Conservation (phyloP, 2,888 invertebrate species). For the Lasioglossum morio region DNA sequence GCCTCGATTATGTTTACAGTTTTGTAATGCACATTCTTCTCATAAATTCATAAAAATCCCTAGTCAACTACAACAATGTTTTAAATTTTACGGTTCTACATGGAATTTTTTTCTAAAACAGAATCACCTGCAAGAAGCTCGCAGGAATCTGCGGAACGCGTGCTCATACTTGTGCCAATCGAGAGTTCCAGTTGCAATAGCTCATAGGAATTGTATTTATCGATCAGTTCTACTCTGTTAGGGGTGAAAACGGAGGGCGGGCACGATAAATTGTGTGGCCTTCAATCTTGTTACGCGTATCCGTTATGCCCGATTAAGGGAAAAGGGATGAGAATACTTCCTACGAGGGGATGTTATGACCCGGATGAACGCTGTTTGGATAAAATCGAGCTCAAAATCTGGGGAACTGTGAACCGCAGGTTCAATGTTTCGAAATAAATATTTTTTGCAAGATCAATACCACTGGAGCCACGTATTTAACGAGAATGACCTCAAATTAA, state of each 20-base stretch:
- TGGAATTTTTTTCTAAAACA: background rate
- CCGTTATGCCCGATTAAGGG: conserved; percentile 18
- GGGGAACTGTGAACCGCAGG: background rate
- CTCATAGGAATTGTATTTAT: conserved; percentile 23
- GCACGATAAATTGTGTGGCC: conserved; percentile 8
- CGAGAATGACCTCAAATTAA: background rate
- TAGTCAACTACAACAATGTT: background rate
- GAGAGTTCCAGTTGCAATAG: conserved; percentile 7
- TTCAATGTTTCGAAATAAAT: background rate
- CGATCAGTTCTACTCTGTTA: conserved; percentile 18
- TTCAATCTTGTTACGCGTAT: conserved; percentile 11
- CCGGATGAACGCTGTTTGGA: background rate
- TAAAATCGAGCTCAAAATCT: background rate
- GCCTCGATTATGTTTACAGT: background rate
- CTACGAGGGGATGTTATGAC: background rate
- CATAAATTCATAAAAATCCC: background rate
- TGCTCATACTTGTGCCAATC: background rate
- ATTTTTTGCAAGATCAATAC: background rate
- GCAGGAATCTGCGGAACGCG: background rate
- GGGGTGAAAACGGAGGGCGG: conserved; percentile 18
- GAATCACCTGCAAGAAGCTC: background rate
- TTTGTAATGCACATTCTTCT: background rate
- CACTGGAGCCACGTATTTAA: background rate
- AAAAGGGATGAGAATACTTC: conserved; percentile 8
- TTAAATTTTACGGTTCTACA: too few relatives aligned